Conservation (phyloP, 1,140 invertebrate species). For the Neodiprion fabricii region DNA sequence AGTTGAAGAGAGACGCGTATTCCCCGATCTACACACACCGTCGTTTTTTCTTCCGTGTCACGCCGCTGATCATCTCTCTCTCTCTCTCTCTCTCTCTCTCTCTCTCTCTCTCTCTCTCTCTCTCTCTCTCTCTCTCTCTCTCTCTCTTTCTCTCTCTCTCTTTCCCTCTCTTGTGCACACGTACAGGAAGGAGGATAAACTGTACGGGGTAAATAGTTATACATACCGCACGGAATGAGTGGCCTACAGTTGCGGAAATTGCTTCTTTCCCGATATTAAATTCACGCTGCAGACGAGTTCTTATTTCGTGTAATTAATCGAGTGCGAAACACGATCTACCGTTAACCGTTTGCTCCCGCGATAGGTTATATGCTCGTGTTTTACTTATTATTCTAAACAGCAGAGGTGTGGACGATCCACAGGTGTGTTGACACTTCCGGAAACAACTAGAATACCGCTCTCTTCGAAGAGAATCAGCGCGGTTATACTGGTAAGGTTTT, state of each 20-base stretch:
- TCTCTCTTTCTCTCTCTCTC: neutral
- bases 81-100: slow-evolving; percentile 2
- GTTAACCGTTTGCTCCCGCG: no score
- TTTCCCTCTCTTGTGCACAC: neutral
- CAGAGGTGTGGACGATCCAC: neutral
- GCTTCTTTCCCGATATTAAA: no score
- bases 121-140: slow-evolving; percentile 10
- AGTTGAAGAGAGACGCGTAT: neutral
- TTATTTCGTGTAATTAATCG: no score
- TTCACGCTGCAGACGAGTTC: no score
- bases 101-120: slow-evolving; percentile 8
- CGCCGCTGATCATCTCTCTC: slow-evolving; percentile 22
- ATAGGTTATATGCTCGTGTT: no score
- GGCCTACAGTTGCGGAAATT: no score
- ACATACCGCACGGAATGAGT: no score
- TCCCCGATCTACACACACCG: neutral
- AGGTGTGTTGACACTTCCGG: neutral
- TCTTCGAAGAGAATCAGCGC: neutral
- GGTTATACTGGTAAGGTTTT: no score
- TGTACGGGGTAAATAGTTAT: no score
- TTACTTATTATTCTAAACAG: no score
- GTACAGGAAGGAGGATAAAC: slow-evolving; percentile 6
- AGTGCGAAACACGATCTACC: no score
- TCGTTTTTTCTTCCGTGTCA: slow-evolving; percentile 8
- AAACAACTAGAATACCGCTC: no score